These are phyloP conservation scores for Myrmecophaga tridactyla DNA, from an alignment of 2,113 vertebrate genomes.

Conservation along the genomic window DNA sequence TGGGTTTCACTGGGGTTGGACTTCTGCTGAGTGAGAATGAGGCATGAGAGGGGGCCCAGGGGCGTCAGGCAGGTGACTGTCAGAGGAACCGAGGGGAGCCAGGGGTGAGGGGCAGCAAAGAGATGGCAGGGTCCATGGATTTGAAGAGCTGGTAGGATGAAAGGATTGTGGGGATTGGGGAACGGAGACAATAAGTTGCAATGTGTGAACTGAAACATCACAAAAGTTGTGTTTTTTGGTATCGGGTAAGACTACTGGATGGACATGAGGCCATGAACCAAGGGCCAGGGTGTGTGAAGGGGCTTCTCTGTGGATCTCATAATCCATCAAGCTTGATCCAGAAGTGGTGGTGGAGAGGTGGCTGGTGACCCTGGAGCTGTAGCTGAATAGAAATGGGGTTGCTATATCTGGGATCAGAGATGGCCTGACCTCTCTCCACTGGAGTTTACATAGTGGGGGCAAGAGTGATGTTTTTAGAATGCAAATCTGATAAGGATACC, in stretches of 20 bases:
- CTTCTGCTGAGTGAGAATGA: background rate
- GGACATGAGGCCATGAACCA: background rate
- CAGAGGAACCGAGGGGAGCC: too few species aligned
- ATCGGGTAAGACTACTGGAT: rapidly evolving
- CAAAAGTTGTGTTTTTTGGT: too few species aligned
- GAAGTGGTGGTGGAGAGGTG: background rate
- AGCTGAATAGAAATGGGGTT: background rate
- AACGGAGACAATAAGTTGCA: background rate
- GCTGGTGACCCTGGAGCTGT: background rate
- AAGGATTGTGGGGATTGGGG: background rate
- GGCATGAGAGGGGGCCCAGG: background rate
- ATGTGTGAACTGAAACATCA: background rate
- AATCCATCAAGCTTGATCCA: background rate
- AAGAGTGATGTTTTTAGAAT: background rate
- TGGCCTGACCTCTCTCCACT: background rate
- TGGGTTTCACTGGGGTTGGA: background rate
- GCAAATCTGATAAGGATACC: background rate
- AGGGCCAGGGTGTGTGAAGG: background rate
- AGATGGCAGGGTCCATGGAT: background rate
- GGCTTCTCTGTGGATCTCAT: background rate
- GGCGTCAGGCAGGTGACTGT: background rate
- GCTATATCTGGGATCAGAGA: background rate
- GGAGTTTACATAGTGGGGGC: background rate
- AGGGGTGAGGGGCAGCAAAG: background rate
- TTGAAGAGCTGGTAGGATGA: background rate